Evolutionary conservation across 2,797 vertebrate species (phyloP).

Genomic region (Tiaroga cobitis): DNA sequence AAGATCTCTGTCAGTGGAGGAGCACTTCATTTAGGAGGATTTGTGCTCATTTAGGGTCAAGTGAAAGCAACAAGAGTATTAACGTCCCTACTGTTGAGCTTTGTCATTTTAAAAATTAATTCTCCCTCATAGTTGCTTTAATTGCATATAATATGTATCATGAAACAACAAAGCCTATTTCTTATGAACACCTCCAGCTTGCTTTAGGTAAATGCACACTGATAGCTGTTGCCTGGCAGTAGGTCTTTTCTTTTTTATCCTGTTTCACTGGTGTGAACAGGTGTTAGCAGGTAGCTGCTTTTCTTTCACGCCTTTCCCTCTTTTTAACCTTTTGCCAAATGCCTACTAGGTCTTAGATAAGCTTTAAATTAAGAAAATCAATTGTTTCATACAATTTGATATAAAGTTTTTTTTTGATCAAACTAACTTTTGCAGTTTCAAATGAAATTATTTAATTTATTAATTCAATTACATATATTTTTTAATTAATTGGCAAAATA

Average conservation of each 20-base stretch:
- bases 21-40: conserved; percentile 33
- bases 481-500: not conserved
- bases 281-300: conserved; percentile 83
- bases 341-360: conserved; percentile 60
- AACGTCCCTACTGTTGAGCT: not conserved
- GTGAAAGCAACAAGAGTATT: not conserved
- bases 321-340: conserved; percentile 75
- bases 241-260: conserved; percentile 53
- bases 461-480: not conserved
- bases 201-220: conserved; percentile 55
- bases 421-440: not conserved
- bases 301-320: conserved; percentile 64
- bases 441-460: not conserved
- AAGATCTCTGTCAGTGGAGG: conserved; percentile 46
- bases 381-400: not conserved
- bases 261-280: conserved; percentile 71
- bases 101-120: not conserved
- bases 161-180: conserved; percentile 29
- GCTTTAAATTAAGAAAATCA: not conserved
- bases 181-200: conserved; percentile 48
- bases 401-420: not conserved
- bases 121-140: conserved; percentile 22
- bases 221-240: conserved; percentile 67
- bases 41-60: conserved; percentile 15
- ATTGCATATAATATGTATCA: conserved; percentile 33